phyloP scores from a whole-genome alignment of 2,888 invertebrate genomes.

The Heteromurus nitidus region DNA sequence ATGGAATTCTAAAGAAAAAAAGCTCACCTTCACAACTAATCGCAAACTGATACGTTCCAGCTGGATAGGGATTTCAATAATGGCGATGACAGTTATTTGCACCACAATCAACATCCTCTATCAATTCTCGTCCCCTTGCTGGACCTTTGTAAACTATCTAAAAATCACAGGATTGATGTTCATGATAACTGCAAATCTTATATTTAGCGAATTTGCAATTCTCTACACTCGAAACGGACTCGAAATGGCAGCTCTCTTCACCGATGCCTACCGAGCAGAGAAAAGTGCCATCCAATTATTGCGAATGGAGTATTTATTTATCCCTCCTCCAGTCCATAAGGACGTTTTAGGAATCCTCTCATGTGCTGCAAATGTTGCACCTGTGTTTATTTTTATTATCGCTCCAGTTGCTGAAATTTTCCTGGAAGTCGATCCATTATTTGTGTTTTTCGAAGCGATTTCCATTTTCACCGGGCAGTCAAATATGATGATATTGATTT shows the following conservation, averaged over 20 bases:
- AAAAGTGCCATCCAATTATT: no score
- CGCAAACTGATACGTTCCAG: neutral
- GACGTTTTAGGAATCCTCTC: neutral
- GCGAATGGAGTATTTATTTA: no score
- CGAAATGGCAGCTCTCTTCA: neutral
- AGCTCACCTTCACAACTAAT: neutral
- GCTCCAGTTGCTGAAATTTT: neutral
- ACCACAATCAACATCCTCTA: neutral
- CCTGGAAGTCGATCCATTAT: neutral
- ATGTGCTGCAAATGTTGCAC: neutral
- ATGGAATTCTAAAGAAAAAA: neutral
- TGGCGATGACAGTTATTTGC: neutral
- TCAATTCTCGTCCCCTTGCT: neutral
- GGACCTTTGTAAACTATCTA: neutral
- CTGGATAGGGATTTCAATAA: neutral
- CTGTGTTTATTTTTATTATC: neutral
- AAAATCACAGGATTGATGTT: neutral
- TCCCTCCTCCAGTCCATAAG: neutral
- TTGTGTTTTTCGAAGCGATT: neutral
- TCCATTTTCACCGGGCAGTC: neutral
- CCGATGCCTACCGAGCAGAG: no score
- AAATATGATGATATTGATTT: neutral
- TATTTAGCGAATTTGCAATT: neutral
- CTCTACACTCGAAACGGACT: neutral
- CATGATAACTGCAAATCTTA: neutral